These are phyloP conservation scores for Coptodon bakossiorum DNA, from an alignment of 2,113 vertebrate genomes.

Conservation along the genomic window DNA sequence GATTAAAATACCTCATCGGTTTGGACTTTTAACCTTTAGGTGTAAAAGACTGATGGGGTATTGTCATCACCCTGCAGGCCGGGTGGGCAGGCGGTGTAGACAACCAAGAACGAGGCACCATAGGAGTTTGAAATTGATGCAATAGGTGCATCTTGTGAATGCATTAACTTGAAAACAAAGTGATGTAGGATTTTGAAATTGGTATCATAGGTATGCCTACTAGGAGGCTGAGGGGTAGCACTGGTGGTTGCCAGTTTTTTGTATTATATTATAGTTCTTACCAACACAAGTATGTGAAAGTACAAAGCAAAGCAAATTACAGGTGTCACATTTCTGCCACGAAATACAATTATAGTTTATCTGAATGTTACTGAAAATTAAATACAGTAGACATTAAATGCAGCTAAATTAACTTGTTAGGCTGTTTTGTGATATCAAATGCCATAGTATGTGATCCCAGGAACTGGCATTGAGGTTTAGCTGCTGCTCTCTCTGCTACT, in stretches of 20 bases:
- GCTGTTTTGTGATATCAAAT: not conserved
- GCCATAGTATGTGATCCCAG: fast-evolving
- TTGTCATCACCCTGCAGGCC: not conserved
- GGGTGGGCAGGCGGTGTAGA: not conserved
- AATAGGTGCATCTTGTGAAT: not conserved
- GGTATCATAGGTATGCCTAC: fast-evolving
- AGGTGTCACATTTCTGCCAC: not conserved
- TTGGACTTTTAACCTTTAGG: not conserved
- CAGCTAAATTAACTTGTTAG: not conserved
- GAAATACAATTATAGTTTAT: not conserved
- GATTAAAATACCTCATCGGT: not conserved
- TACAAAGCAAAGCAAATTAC: not conserved
- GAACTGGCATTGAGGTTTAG: not conserved
- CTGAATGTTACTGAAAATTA: not conserved
- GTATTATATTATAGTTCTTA: not conserved
- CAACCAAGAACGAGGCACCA: fast-evolving
- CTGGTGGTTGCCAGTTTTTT: not conserved
- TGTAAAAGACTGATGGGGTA: not conserved
- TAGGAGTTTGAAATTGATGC: not conserved
- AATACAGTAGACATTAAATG: fast-evolving
- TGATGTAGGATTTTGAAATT: not conserved
- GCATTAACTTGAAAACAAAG: not conserved
- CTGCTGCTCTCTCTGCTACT: not conserved
- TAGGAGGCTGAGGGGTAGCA: not conserved
- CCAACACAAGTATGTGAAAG: not conserved